Conservation (phyloP, 92 coral and sea anemone genomes). For the Isaurus tuberculatus region DNA sequence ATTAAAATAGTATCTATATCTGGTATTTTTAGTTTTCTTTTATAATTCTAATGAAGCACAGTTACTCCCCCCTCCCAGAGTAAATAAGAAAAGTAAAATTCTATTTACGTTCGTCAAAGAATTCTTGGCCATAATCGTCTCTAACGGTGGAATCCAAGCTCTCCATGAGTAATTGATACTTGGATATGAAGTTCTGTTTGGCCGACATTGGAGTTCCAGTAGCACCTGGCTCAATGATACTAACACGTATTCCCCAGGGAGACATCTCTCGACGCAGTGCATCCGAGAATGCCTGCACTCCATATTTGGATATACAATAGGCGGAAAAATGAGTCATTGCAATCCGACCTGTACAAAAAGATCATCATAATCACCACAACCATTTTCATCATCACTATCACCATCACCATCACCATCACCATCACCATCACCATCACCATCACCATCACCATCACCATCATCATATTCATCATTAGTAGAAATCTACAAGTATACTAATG, state of each 20-base stretch:
- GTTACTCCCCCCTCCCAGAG: no score
- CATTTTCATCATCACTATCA: no score
- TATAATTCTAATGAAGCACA: no score
- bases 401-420: no score
- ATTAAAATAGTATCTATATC: no score
- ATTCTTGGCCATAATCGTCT: slow-evolving; percentile 61
- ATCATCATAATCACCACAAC: no score
- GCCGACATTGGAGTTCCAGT: slow-evolving; percentile 37
- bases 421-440: no score
- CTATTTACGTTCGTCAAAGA: slow-evolving; percentile 52
- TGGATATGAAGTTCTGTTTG: slow-evolving; percentile 17
- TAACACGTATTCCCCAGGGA: slow-evolving; percentile 51
- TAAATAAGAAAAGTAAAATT: no score
- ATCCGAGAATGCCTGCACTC: slow-evolving; percentile 67
- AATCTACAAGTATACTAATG: no score
- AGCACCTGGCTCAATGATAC: slow-evolving; percentile 60
- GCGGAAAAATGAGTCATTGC: slow-evolving; percentile 54
- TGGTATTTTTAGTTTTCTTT: no score
- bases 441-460: no score
- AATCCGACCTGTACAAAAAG: slow-evolving; percentile 39
- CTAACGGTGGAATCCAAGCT: slow-evolving; percentile 26
- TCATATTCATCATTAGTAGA: no score
- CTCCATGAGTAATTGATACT: slow-evolving; percentile 47
- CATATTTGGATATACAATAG: slow-evolving; percentile 65
- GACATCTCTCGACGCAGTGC: slow-evolving; percentile 66